phyloP scores from a whole-genome alignment of 2,888 invertebrate species.

The Lycophotia porphyrea region DNA sequence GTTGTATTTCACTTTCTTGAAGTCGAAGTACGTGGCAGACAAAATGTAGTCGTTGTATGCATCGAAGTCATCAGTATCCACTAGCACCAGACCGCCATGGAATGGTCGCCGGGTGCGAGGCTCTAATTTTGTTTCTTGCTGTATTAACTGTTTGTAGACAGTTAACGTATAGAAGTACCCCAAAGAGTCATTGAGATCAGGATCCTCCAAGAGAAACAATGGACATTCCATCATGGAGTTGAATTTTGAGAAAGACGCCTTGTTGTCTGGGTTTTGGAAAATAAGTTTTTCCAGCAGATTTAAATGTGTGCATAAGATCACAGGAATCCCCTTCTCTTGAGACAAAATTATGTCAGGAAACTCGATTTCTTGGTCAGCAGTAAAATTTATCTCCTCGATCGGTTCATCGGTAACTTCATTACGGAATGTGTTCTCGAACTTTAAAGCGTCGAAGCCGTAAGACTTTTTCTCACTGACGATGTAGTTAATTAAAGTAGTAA shows the following conservation, averaged over 20 bases:
- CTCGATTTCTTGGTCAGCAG: constrained; percentile 71
- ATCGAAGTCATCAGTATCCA: constrained; percentile 71
- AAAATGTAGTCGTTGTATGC: constrained; percentile 77
- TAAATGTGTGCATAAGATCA: constrained; percentile 68
- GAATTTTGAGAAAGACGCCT: constrained; percentile 64
- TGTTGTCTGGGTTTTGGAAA: constrained; percentile 1
- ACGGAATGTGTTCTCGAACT: constrained; percentile 66
- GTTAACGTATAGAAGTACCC: constrained; percentile 76
- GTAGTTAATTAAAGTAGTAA: constrained; percentile 75
- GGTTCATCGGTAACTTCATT: constrained; percentile 64
- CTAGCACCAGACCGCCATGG: constrained; percentile 74
- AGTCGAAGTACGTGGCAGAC: constrained; percentile 74
- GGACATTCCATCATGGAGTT: constrained; percentile 73
- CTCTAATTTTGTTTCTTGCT: constrained; percentile 64
- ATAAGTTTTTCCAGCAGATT: constrained; percentile 72
- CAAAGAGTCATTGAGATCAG: constrained; percentile 71
- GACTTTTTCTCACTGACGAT: constrained; percentile 73
- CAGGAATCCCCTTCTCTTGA: constrained; percentile 75
- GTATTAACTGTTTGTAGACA: constrained; percentile 73
- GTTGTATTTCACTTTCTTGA: constrained; percentile 72
- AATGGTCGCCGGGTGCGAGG: constrained; percentile 73
- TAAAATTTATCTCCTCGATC: constrained; percentile 68
- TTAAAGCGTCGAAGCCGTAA: constrained; percentile 72
- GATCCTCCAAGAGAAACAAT: constrained; percentile 71
- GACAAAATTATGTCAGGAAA: constrained; percentile 76